A percentile compares a stretch with the other conserved stretches of the same genome.
Evolutionary conservation across 2,797 vertebrate genomes (phyloP).

Genomic region (Urosaurus nigricauda): DNA sequence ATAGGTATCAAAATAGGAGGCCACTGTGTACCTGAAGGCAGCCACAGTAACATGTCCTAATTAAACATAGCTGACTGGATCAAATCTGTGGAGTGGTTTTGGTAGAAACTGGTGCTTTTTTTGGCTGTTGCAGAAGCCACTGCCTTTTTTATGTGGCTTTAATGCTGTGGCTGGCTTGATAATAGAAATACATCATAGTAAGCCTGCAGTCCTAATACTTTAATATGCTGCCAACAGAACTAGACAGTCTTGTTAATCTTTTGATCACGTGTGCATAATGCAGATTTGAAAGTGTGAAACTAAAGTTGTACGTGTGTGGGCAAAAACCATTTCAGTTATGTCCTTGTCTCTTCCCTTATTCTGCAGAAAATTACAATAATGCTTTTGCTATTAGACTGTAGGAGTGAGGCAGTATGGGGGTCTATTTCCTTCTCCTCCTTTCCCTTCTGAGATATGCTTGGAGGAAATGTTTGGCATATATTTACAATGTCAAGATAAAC

Average conservation of each 20-base stretch:
- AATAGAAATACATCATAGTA: slow-evolving; percentile 45
- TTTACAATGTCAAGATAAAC: slow-evolving; percentile 76
- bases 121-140: not conserved
- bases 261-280: slow-evolving; percentile 53
- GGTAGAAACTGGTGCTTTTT: not conserved
- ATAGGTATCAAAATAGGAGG: not conserved
- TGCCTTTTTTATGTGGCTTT: slow-evolving; percentile 10
- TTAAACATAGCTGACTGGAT: not conserved
- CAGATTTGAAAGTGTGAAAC: slow-evolving; percentile 58
- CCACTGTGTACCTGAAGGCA: not conserved
- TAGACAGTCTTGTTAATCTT: slow-evolving; percentile 73
- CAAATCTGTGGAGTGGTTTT: not conserved
- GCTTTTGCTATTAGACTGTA: slow-evolving; percentile 9
- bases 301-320: not conserved
- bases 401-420: not conserved
- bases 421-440: slow-evolving; percentile 23
- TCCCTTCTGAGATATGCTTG: slow-evolving; percentile 2
- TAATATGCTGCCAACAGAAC: slow-evolving; percentile 72
- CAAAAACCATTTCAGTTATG: slow-evolving; percentile 31
- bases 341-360: not conserved
- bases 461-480: slow-evolving; percentile 78
- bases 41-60: fast-evolving
- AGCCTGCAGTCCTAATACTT: slow-evolving; percentile 62
- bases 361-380: slow-evolving; percentile 23
- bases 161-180: slow-evolving; percentile 42